These are phyloP conservation scores for Takifugu flavidus DNA, from an alignment of 2,113 vertebrate species.

Conservation along the genomic window DNA sequence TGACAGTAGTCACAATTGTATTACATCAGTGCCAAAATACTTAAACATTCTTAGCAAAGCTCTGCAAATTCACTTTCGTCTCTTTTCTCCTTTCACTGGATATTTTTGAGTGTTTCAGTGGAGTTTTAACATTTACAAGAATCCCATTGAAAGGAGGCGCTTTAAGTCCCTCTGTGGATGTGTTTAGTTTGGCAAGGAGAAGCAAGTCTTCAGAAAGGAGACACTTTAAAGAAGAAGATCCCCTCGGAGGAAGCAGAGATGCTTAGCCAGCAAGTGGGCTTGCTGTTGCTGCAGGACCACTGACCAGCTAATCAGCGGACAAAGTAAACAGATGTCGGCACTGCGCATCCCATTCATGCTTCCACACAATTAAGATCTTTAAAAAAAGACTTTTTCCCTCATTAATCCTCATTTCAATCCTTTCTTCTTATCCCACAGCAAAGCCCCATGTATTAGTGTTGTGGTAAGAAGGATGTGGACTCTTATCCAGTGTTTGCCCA, in stretches of 20 bases:
- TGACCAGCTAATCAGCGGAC: conserved; percentile 72
- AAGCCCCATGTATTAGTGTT: conserved; percentile 69
- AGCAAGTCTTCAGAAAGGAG: conserved; percentile 50
- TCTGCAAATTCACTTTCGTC: conserved; percentile 15
- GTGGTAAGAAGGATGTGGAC: conserved; percentile 75
- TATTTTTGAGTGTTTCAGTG: conserved; percentile 23
- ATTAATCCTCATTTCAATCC: conserved; percentile 74
- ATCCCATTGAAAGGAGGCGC: conserved; percentile 22
- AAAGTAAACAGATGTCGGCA: conserved; percentile 68
- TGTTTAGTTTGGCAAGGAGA: conserved; percentile 50
- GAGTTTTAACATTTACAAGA: conserved; percentile 40
- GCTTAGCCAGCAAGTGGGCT: conserved; percentile 61
- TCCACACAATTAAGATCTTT: conserved; percentile 67
- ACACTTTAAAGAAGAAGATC: conserved; percentile 56
- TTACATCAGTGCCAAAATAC: conserved; percentile 16
- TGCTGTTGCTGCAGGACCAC: conserved; percentile 59
- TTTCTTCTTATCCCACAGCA: conserved; percentile 66
- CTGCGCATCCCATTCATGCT: conserved; percentile 59
- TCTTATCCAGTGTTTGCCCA: conserved; percentile 75
- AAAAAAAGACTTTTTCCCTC: conserved; percentile 53
- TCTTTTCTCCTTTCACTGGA: conserved; percentile 14
- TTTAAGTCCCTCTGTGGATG: conserved; percentile 56
- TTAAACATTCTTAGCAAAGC: conserved; percentile 23
- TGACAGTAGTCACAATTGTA: conserved; percentile 4
- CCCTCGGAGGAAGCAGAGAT: conserved; percentile 33